Evolutionary conservation across 2,797 vertebrate genomes (phyloP).

Genomic region (Mus minutoides): DNA sequence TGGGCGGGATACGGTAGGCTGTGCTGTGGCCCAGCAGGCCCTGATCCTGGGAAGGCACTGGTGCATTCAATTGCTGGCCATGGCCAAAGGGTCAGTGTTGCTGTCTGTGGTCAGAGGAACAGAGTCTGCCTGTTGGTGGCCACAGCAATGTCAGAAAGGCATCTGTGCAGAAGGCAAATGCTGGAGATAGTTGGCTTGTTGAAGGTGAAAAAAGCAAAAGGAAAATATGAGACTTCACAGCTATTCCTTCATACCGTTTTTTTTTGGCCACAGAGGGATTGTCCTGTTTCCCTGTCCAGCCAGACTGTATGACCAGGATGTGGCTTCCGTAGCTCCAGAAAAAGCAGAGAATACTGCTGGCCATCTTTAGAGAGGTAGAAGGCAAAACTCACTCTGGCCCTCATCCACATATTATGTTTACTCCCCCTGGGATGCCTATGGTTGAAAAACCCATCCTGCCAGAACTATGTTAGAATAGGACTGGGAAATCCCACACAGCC

Average conservation of each 20-base stretch:
- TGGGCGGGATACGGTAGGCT: too few species aligned
- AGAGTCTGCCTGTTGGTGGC: too few species aligned
- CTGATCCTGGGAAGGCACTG: too few species aligned
- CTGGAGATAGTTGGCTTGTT: too few species aligned
- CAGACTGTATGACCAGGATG: constrained; percentile 96
- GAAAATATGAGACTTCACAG: constrained; percentile 80
- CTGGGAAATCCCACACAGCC: neutral
- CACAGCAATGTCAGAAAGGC: too few species aligned
- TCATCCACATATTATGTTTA: neutral
- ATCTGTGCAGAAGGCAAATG: too few species aligned
- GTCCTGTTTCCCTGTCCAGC: constrained; percentile 98
- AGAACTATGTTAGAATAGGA: constrained; percentile 36
- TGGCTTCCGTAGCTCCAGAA: constrained; percentile 93
- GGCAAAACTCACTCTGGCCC: constrained; percentile 92
- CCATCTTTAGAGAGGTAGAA: constrained; percentile 96
- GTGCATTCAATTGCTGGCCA: too few species aligned
- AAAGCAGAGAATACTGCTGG: constrained; percentile 91
- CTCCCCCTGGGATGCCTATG: neutral
- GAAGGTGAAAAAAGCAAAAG: too few species aligned
- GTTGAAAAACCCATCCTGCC: constrained; percentile 41
- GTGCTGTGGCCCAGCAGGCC: too few species aligned
- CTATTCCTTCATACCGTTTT: constrained; percentile 98
- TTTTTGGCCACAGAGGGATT: constrained; percentile 98
- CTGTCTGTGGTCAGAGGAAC: too few species aligned
- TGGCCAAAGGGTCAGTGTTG: too few species aligned